Evolutionary conservation across 2,888 invertebrate species (phyloP), one percentile per base, ranked within the genome.

Genomic region (Heliconius hortense): DNA sequence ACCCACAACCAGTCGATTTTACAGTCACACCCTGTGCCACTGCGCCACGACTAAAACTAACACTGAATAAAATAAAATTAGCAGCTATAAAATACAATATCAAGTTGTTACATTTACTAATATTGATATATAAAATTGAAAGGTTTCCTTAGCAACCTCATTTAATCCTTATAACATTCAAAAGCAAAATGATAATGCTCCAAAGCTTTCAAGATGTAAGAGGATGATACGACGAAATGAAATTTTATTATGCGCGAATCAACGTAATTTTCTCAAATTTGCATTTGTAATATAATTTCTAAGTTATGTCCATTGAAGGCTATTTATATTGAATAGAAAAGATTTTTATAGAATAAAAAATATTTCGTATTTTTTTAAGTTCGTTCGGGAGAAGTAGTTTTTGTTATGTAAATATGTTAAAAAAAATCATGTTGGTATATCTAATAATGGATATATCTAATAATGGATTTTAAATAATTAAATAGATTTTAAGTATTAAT

Each of bases 141-240:
- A 71, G 60, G 26, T 71, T 71, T 62, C 60, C 60, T 21, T 43
- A 43, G 60, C 26, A 70, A 69, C 68, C 62, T 69, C 56, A 74
- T 39, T 60, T 74, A 56, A 74, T 53, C 35, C 62, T 69, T 31
- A 74, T 35, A 74, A 70, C 63, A 70, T 62, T 63, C 53, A 70
- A 68, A 67, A 35, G 69, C 48, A 39, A 53, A 74, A 74, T 74
- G 74, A 74, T 74, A 74, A 74, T 70, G 18, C 74, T 69, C 53
- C 74, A 63, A 74, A 74, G 74, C 69, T 74, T 69, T 69, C 62
- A 69, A 74, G 74, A 69, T 69, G 62, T 70, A 35, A 64, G 64
- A 74, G 56, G 74, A 70, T 74, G 74, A 74, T 70, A 74, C 64
- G 64, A 70, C 70, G 59, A 74, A 74, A 74, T 74, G 63, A 74